phyloP scores from a whole-genome alignment of 2,888 invertebrate species.

The Acronicta psi region DNA sequence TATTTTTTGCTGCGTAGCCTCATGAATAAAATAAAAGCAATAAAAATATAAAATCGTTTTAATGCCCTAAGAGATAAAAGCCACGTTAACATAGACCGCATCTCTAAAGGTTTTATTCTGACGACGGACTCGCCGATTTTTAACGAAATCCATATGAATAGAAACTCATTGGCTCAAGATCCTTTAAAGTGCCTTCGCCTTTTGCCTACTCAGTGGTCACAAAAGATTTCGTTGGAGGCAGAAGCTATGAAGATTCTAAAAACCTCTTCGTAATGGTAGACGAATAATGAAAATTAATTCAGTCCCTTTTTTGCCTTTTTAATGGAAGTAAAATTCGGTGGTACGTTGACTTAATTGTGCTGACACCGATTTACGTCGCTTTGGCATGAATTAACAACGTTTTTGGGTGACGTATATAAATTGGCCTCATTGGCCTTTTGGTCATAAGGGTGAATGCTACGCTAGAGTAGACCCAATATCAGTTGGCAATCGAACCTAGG shows the following conservation, averaged over 20 bases:
- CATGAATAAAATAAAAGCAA: background rate
- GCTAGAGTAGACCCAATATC: too few species aligned
- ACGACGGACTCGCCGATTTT: background rate
- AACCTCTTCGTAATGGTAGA: too few species aligned
- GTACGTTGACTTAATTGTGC: background rate
- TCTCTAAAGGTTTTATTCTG: background rate
- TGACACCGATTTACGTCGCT: background rate
- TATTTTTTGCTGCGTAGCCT: background rate
- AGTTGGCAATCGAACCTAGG: too few species aligned
- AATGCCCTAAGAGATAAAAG: background rate
- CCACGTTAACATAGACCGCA: background rate
- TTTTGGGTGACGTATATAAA: background rate
- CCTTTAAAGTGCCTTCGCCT: background rate
- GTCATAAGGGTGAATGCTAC: too few species aligned
- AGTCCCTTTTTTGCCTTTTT: background rate
- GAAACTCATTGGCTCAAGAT: background rate
- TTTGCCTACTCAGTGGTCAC: background rate
- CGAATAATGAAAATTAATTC: too few species aligned
- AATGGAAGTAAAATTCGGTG: background rate
- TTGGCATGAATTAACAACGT: background rate
- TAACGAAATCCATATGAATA: slow-evolving; percentile 1
- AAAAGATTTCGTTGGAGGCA: too few species aligned
- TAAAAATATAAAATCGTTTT: background rate
- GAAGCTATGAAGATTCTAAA: too few species aligned
- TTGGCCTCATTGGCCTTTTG: too few species aligned